Percentiles rank a stretch among this genome's conserved stretches.
These are phyloP conservation scores for Herminia tarsipennalis DNA, from an alignment of 2,888 invertebrate species.

Conservation along the genomic window DNA sequence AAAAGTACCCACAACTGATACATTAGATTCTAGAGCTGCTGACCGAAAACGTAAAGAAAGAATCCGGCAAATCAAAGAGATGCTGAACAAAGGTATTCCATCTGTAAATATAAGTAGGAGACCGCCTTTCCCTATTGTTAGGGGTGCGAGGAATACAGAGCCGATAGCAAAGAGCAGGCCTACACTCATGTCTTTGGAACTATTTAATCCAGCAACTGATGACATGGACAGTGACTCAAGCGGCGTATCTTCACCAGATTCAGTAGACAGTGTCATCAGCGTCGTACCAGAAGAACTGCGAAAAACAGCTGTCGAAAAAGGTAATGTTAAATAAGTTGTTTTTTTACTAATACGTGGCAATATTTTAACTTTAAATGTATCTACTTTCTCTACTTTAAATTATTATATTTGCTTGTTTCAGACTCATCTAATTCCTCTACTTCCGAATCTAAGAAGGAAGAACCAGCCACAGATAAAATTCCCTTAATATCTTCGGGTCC, in stretches of 20 bases:
- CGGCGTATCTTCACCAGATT: constrained; percentile 94
- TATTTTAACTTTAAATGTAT: neutral
- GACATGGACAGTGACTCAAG: constrained; percentile 96
- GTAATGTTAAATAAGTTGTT: constrained; percentile 40
- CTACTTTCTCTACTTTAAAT: no score
- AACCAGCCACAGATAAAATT: constrained; percentile 52
- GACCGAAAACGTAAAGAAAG: constrained; percentile 87
- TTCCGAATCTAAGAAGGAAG: constrained; percentile 58
- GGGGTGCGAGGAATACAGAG: constrained; percentile 87
- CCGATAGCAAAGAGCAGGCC: constrained; percentile 89
- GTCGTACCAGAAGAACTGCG: constrained; percentile 88
- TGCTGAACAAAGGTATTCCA: constrained; percentile 89
- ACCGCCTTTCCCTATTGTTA: constrained; percentile 89
- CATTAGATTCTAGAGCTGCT: constrained; percentile 73
- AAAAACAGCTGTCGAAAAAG: constrained; percentile 77
- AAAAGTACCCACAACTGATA: constrained; percentile 67
- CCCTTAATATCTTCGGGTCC: constrained; percentile 61
- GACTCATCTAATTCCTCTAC: constrained; percentile 56
- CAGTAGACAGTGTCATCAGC: constrained; percentile 94
- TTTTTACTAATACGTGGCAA: no score
- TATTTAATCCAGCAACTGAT: constrained; percentile 96
- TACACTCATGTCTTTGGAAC: constrained; percentile 91
- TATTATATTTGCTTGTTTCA: constrained; percentile 45
- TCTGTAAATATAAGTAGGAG: constrained; percentile 81
- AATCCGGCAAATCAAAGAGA: constrained; percentile 89